Percentiles rank a stretch among this genome's conserved stretches.
Conservation (phyloP, 2,888 invertebrate species). For the Leptinotarsa tumamoca region DNA sequence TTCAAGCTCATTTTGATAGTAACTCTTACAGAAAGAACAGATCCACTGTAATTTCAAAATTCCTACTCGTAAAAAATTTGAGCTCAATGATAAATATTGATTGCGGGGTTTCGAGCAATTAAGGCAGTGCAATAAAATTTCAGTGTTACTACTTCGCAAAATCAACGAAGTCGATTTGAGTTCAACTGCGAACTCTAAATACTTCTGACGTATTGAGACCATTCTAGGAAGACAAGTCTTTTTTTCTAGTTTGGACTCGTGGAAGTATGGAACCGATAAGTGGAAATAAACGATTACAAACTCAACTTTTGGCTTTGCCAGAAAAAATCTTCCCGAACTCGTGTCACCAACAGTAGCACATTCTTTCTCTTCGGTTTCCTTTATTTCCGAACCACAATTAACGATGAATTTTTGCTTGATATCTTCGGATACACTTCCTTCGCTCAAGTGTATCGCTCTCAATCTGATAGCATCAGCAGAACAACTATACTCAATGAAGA, state of each 20-base stretch:
- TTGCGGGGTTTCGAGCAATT: background rate
- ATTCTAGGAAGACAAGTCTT: background rate
- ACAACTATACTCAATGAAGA: background rate
- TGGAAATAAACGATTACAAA: background rate
- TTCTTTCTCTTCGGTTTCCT: background rate
- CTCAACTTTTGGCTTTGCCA: background rate
- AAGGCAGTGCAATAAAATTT: background rate
- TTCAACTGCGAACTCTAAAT: background rate
- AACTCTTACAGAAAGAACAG: background rate
- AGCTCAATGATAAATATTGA: background rate
- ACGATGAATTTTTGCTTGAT: background rate
- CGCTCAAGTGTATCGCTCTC: background rate
- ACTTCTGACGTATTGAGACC: background rate
- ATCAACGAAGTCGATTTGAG: background rate
- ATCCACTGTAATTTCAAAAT: background rate
- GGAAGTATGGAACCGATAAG: background rate
- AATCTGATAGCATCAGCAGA: background rate
- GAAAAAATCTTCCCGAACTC: background rate
- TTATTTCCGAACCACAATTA: background rate
- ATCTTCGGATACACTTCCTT: background rate
- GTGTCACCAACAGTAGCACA: background rate
- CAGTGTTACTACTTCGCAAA: background rate
- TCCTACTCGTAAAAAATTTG: background rate
- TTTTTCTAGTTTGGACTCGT: background rate
- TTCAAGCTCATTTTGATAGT: background rate